Evolutionary conservation across 2,113 vertebrate genomes (phyloP), one percentile per base, ranked within the genome.

Genomic region (Jacana jacana): DNA sequence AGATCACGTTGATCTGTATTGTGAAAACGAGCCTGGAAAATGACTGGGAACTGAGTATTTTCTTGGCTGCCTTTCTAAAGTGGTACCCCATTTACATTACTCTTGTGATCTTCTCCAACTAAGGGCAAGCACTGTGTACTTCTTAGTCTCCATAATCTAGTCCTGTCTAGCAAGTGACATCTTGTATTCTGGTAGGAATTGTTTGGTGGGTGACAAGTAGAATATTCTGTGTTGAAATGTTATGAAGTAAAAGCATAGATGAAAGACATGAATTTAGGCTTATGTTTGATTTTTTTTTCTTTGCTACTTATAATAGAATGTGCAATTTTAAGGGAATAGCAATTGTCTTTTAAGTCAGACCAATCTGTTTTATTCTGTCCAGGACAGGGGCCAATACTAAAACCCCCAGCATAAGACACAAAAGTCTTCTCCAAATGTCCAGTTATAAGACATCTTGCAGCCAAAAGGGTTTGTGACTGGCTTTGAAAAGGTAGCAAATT

Each of bases 1-100:
- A 44, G 22, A 31, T 48, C 4, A 0, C 5, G 4, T 73, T 60
- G 48, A 6, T 54, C 14, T 68, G 2, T n/a, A 5, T 11, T 7
- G 12, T 28, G 16, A 55, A 75, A 80, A 76, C 7, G 27, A 60
- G 48, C 16, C 28, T 37, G 28, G 17, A 19, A 11, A 60, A 24
- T n/a, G 35, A 44, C 19, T 37, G 8, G 30, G 13, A 79, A 12
- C 27, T 17, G 18, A 44, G 4, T 58, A 48, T 55, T 71, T 80
- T 77, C 33, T 64, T 65, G 60, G 3, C 4, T 83, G n/a, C 25
- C 17, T 33, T 49, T 65, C 79, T 49, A 17, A 58, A 78, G 23
- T 2, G 2, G 7, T 24, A 37, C 5, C 7, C 6, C 6, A 31
- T 10, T 54, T 52, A 5, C 6, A 11, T 24, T 57, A 14, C 37